A percentile compares a stretch with the other conserved stretches of the same genome.
These are phyloP conservation scores for Drosophila mettleri DNA, from an alignment of 2,888 invertebrate species.

Conservation along the genomic window DNA sequence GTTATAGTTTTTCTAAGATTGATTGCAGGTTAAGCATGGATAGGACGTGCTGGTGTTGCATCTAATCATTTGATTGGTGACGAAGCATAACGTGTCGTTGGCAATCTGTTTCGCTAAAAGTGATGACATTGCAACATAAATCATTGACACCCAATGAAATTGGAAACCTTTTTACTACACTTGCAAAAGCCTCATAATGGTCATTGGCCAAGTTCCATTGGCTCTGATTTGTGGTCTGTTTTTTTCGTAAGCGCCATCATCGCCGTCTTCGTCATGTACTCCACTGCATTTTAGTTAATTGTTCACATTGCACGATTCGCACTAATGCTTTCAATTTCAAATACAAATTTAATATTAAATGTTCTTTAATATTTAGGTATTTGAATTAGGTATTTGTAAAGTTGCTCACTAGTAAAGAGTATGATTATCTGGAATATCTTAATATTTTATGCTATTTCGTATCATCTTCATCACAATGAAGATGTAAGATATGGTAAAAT, in stretches of 20 bases:
- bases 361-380: too few relatives aligned
- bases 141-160: too few relatives aligned
- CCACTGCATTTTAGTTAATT: constrained; percentile 56
- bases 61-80: constrained; percentile 1
- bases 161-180: constrained; percentile 64
- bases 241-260: constrained; percentile 5
- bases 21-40: constrained; percentile 10
- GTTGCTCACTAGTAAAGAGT: too few relatives aligned
- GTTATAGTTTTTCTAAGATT: neutral
- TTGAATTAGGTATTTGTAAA: too few relatives aligned
- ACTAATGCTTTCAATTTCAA: constrained; percentile 78
- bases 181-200: constrained; percentile 11
- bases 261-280: constrained; percentile 5
- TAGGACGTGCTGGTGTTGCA: constrained; percentile 31
- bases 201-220: constrained; percentile 40
- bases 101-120: constrained; percentile 38
- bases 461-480: too few relatives aligned
- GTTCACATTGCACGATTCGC: constrained; percentile 78
- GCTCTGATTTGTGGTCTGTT: constrained; percentile 41
- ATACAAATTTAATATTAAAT: too few relatives aligned
- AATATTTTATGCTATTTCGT: too few relatives aligned
- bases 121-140: constrained; percentile 34
- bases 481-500: too few relatives aligned
- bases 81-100: constrained; percentile 27
- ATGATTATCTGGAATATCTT: too few relatives aligned